These are phyloP conservation scores for Smutsia gigantea DNA, from an alignment of 2,797 vertebrate species.

Conservation along the genomic window DNA sequence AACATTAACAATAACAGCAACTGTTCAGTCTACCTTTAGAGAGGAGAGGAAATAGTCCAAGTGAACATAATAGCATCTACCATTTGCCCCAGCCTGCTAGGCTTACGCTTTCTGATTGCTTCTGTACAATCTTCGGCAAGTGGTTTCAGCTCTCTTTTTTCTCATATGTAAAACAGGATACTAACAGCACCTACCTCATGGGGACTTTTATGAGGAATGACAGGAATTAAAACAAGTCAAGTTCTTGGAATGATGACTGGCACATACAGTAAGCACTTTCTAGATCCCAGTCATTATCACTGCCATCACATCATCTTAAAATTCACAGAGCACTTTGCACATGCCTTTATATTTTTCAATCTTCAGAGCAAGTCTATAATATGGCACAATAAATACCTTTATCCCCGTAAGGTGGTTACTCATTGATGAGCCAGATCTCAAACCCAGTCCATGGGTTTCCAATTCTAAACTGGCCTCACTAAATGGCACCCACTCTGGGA, in stretches of 20 bases:
- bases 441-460: background rate
- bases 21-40: background rate
- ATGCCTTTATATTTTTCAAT: background rate
- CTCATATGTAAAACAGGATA: background rate
- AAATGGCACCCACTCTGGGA: fast-evolving
- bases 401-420: background rate
- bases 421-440: background rate
- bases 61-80: background rate
- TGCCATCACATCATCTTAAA: background rate
- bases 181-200: background rate
- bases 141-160: background rate
- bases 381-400: background rate
- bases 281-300: background rate
- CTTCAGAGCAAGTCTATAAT: background rate
- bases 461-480: background rate
- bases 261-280: background rate
- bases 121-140: background rate
- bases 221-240: background rate
- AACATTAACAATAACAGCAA: background rate
- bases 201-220: background rate
- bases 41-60: background rate
- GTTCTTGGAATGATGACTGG: background rate
- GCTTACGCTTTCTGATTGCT: background rate
- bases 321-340: background rate
- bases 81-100: background rate